These are phyloP conservation scores for Prionchulus punctatus DNA, from an alignment of 2,888 invertebrate genomes.

Conservation along the genomic window DNA sequence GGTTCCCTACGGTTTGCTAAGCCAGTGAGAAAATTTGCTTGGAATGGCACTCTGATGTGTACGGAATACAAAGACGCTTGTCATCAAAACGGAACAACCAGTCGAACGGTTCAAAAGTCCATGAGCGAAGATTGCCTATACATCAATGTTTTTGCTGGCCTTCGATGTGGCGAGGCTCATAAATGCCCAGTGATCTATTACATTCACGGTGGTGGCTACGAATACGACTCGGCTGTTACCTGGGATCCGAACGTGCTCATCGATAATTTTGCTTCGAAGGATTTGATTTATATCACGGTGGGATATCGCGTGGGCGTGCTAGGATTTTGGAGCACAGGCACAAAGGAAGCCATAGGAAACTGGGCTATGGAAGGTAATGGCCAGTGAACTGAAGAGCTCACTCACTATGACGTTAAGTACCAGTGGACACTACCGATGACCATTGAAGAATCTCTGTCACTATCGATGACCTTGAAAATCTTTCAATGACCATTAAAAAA, in stretches of 20 bases:
- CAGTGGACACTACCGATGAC: no score
- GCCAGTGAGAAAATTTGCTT: neutral
- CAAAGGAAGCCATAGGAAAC: slow-evolving; percentile 2
- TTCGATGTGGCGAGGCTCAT: neutral
- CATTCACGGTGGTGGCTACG: slow-evolving; percentile 9
- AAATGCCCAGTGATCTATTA: slow-evolving; percentile 8
- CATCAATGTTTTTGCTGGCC: slow-evolving; percentile 8
- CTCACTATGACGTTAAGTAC: no score
- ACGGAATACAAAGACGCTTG: slow-evolving; percentile 5
- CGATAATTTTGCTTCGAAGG: slow-evolving; percentile 10
- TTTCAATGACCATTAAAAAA: no score
- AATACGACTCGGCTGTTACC: slow-evolving; percentile 4
- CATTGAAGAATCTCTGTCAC: no score
- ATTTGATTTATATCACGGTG: slow-evolving; percentile 6
- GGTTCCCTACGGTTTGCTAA: slow-evolving; percentile 3
- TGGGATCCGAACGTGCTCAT: slow-evolving; percentile 3
- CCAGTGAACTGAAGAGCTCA: no score
- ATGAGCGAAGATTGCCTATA: slow-evolving; percentile 9
- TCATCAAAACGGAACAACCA: neutral
- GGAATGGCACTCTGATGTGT: slow-evolving; percentile 6
- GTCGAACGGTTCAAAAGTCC: neutral
- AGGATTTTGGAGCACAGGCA: slow-evolving; percentile 8
- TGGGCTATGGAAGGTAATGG: neutral
- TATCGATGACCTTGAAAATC: no score
- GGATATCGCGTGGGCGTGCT: slow-evolving; percentile 9